Conservation (phyloP, 2,797 vertebrate genomes). For the Sarcoramphus papa region DNA sequence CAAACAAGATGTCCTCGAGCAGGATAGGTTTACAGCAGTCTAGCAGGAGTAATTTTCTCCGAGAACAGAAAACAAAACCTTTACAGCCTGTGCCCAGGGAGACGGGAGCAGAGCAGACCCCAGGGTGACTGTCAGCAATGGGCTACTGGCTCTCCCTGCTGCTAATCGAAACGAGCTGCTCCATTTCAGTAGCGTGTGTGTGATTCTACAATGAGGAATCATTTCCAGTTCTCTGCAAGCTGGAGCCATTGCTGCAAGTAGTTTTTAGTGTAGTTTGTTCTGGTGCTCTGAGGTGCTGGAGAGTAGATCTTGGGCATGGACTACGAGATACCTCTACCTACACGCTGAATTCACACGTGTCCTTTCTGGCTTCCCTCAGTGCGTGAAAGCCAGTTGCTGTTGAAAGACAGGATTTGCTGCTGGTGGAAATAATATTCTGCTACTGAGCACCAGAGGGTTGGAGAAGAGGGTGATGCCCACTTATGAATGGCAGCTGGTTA, state of each 20-base stretch:
- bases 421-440: background rate
- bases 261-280: background rate
- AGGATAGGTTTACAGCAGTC: constrained; percentile 31
- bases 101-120: background rate
- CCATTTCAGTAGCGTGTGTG: accelerated
- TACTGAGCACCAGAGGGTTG: background rate
- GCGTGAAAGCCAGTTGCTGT: accelerated
- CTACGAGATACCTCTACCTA: accelerated
- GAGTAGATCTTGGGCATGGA: background rate
- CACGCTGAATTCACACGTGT: accelerated
- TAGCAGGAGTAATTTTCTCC: background rate
- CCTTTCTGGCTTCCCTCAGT: background rate
- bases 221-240: background rate
- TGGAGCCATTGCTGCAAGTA: background rate
- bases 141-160: background rate
- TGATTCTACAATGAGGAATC: background rate
- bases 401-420: background rate
- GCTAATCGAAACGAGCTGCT: background rate
- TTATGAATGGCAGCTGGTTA: background rate
- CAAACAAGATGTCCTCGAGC: constrained; percentile 54
- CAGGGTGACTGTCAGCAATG: background rate
- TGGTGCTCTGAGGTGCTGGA: background rate
- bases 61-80: background rate
- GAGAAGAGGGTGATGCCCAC: background rate
- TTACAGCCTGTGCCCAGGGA: background rate